Conservation (phyloP, 2,113 vertebrate species). For the Tupaia tana region DNA sequence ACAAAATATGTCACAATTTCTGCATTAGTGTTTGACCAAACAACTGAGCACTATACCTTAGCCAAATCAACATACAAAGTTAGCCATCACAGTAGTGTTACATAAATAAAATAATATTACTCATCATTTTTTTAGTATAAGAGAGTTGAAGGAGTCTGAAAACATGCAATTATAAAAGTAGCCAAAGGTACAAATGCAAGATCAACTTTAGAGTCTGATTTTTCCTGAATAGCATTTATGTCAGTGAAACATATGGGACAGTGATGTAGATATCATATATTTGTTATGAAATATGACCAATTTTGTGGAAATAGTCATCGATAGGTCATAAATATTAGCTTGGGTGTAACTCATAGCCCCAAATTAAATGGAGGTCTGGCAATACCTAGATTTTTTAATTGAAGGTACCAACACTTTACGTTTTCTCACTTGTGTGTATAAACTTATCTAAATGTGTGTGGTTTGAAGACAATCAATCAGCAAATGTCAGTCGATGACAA, state of each 20-base stretch:
- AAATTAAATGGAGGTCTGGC: background rate
- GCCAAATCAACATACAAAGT: background rate
- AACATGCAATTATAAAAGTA: background rate
- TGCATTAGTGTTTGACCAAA: background rate
- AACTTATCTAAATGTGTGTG: background rate
- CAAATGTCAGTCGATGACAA: background rate
- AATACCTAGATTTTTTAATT: background rate
- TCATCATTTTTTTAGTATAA: background rate
- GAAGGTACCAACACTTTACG: background rate
- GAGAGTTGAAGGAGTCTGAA: background rate
- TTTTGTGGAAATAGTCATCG: background rate
- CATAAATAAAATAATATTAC: background rate
- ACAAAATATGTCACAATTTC: background rate
- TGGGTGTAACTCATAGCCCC: background rate
- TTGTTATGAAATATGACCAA: background rate
- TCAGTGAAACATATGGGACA: background rate
- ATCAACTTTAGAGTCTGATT: background rate
- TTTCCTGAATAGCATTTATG: background rate
- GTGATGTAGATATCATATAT: background rate
- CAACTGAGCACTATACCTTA: background rate
- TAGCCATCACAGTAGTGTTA: background rate
- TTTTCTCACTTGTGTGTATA: background rate
- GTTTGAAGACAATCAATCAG: background rate
- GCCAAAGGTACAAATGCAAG: background rate
- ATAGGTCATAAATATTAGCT: background rate